Evolutionary conservation across 1,140 invertebrate species (phyloP).

Genomic region (Bacillus rossius): DNA sequence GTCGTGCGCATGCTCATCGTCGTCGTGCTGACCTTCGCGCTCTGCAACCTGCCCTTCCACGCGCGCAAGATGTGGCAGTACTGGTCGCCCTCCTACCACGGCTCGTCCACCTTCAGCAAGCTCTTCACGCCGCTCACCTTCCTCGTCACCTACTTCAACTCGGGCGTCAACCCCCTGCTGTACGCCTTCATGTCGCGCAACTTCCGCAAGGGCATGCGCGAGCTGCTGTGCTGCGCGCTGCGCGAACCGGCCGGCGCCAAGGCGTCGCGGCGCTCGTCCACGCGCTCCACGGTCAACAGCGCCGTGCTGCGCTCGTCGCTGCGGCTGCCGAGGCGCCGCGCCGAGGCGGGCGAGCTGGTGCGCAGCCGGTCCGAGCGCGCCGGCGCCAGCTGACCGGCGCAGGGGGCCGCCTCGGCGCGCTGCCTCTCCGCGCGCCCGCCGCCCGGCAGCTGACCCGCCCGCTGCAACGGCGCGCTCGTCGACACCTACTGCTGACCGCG

Average conservation of each 20-base stretch:
- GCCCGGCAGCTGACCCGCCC: too few relatives aligned
- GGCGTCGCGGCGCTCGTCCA: not conserved
- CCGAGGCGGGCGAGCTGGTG: too few relatives aligned
- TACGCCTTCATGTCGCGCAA: constrained; percentile 80
- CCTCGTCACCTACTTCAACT: constrained; percentile 78
- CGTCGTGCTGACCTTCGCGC: constrained; percentile 73
- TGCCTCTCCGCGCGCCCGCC: too few relatives aligned
- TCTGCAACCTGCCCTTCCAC: constrained; percentile 82
- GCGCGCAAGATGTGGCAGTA: constrained; percentile 75
- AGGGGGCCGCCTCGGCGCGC: too few relatives aligned
- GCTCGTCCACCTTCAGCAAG: constrained; percentile 59
- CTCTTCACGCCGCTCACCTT: constrained; percentile 77
- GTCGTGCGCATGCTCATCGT: constrained; percentile 73
- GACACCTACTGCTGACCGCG: too few relatives aligned
- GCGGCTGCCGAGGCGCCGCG: too few relatives aligned
- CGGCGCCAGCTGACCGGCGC: too few relatives aligned
- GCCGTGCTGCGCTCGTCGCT: too few relatives aligned
- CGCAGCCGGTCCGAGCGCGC: too few relatives aligned
- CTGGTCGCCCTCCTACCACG: constrained; percentile 53
- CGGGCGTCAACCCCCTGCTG: constrained; percentile 75
- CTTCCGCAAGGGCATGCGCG: constrained; percentile 63
- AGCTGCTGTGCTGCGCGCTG: constrained; percentile 53
- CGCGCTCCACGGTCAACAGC: constrained; percentile 9
- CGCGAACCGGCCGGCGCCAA: not conserved
- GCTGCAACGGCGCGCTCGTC: too few relatives aligned